Evolutionary conservation across 2,113 vertebrate species (phyloP), one percentile per base, ranked within the genome.

Genomic region (Hucho hucho): DNA sequence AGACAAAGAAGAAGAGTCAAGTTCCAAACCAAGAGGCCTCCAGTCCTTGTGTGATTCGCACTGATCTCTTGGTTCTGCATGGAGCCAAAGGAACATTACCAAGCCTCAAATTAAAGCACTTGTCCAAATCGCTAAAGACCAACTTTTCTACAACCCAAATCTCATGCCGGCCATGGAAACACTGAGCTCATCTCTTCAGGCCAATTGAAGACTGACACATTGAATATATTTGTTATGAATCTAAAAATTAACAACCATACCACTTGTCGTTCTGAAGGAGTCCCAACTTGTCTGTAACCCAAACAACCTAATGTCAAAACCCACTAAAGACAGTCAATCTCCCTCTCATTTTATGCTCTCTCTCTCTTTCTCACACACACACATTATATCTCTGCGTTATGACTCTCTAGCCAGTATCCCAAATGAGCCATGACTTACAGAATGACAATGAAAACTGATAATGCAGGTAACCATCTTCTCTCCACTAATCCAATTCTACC

Each of bases 401-500:
- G 7, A 63, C 59, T 63, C 59, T 63, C 22, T 12, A 63, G 56
- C 56, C 4, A 4, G 16, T 53, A 4, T 14, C 4, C 49, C 16
- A 53, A 13, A 53, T 16, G 49, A 43, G 37, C 9, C 37, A 43
- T 43, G 37, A 43, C 37, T 43, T 43, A 11, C 37, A 43, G 9
- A 43, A 56, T 20, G 53, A 6, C 73, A 28, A 74, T 65, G 20
- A 47, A 75, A 82, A 64, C 69, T 70, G 70, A 82, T 77, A 76
- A 74, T 47, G 80, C 67, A 84, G 73, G 80, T 84, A 84, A 85
- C 83, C 70, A 78, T 63, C 78, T 46, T 75, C 77, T 49, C 77
- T 81, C 72, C 69, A 47, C 65, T 75, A 76, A 87, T 85, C 75
- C 76, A 84, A 83, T 89, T 81, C 70, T 74, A 79, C 69, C 70